Evolutionary conservation across 1,140 invertebrate species (phyloP).

Genomic region (Leptopilina boulardi): DNA sequence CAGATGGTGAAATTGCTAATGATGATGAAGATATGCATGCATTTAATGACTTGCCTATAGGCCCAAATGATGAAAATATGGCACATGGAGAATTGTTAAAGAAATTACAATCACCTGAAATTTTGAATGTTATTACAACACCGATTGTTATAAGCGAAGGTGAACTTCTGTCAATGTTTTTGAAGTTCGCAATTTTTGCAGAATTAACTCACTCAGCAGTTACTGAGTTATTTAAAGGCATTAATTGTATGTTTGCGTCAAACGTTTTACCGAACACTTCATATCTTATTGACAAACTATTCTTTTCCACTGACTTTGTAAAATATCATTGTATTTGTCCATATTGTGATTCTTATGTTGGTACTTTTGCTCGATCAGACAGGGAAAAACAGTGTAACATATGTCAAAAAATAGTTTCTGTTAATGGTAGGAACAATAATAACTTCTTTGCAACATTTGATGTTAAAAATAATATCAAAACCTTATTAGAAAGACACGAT

Average conservation of each 20-base stretch:
- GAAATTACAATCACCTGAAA: too few species aligned
- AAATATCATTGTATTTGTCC: slow-evolving; percentile 37
- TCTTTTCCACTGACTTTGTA: slow-evolving; percentile 4
- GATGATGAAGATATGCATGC: too few species aligned
- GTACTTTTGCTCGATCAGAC: not conserved
- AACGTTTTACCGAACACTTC: slow-evolving; percentile 13
- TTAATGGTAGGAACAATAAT: too few species aligned
- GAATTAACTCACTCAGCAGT: not conserved
- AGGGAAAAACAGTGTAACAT: too few species aligned
- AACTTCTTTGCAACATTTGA: too few species aligned
- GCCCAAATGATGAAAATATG: too few species aligned
- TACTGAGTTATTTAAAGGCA: not conserved
- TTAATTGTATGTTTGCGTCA: not conserved
- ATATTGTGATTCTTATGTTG: slow-evolving; percentile 37
- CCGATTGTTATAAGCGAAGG: slow-evolving; percentile 15
- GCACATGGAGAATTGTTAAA: too few species aligned
- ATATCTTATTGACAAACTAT: slow-evolving; percentile 19
- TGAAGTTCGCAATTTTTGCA: slow-evolving; percentile 23
- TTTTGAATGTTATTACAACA: not conserved
- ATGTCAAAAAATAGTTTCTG: too few species aligned
- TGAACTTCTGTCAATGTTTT: slow-evolving; percentile 27
- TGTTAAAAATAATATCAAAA: too few species aligned
- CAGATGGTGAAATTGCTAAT: too few species aligned
- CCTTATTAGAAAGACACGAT: too few species aligned
- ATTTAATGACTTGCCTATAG: too few species aligned